phyloP scores from a whole-genome alignment of 2,113 vertebrate genomes.

The Mystacornis crossleyi region DNA sequence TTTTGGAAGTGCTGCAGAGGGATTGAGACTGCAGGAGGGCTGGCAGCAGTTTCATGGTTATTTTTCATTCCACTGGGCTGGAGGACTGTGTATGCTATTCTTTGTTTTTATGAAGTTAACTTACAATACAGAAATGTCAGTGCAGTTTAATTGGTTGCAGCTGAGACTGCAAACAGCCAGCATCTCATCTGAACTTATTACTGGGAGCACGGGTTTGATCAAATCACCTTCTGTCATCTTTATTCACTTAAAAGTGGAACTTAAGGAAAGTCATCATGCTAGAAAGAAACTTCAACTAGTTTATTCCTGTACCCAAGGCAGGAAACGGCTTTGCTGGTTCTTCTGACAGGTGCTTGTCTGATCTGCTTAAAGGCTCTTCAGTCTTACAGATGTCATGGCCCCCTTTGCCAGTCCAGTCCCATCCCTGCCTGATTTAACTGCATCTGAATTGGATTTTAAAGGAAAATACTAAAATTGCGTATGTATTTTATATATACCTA shows the following conservation, averaged over 20 bases:
- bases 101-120: conserved; percentile 47
- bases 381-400: accelerated
- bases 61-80: conserved; percentile 3
- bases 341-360: not conserved
- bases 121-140: conserved; percentile 33
- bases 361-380: not conserved
- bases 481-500: not conserved
- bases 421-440: not conserved
- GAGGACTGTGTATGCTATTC: not conserved
- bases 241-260: conserved; percentile 2
- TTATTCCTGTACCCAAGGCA: not conserved
- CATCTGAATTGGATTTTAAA: not conserved
- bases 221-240: conserved; percentile 37
- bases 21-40: conserved; percentile 7
- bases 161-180: conserved; percentile 16
- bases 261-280: not conserved
- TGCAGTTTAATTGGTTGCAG: conserved; percentile 47
- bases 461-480: not conserved
- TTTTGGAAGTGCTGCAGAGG: conserved; percentile 29
- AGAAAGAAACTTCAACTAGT: not conserved
- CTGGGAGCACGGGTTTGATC: not conserved
- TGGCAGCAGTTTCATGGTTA: not conserved
- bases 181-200: conserved; percentile 8
- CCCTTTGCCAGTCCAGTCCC: not conserved
- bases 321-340: not conserved